These are phyloP conservation scores for Drosophila anceps DNA, from an alignment of 2,888 invertebrate genomes.

Conservation along the genomic window DNA sequence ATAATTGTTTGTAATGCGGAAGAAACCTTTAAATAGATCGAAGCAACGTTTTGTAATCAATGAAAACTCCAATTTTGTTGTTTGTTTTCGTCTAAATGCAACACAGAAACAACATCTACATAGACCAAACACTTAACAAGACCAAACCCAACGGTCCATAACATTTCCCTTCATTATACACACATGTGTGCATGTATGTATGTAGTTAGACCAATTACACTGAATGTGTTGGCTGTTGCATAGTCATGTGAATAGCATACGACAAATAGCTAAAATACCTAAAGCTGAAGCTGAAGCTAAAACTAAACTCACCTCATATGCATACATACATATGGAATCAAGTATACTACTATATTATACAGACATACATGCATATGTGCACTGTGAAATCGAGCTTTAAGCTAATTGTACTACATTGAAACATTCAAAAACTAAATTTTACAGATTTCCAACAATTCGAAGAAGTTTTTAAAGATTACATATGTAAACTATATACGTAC, in stretches of 20 bases:
- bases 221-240: background rate
- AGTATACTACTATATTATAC: background rate
- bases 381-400: background rate
- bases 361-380: background rate
- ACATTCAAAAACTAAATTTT: background rate
- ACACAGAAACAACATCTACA: background rate
- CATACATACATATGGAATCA: background rate
- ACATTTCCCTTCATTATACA: conserved; percentile 11
- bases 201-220: background rate
- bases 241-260: background rate
- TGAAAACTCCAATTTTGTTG: conserved; percentile 13
- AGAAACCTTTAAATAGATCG: conserved; percentile 34
- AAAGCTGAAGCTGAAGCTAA: background rate
- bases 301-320: conserved; percentile 16
- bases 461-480: background rate
- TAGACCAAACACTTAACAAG: conserved; percentile 12
- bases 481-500: background rate
- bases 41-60: conserved; percentile 31
- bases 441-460: background rate
- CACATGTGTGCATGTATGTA: background rate
- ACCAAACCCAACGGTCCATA: conserved; percentile 44
- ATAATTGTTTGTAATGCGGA: background rate
- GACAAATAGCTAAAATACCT: background rate
- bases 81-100: conserved; percentile 3
- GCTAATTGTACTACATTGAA: background rate